Conservation (phyloP, 2,797 vertebrate genomes). For the Lepus townsendii region DNA sequence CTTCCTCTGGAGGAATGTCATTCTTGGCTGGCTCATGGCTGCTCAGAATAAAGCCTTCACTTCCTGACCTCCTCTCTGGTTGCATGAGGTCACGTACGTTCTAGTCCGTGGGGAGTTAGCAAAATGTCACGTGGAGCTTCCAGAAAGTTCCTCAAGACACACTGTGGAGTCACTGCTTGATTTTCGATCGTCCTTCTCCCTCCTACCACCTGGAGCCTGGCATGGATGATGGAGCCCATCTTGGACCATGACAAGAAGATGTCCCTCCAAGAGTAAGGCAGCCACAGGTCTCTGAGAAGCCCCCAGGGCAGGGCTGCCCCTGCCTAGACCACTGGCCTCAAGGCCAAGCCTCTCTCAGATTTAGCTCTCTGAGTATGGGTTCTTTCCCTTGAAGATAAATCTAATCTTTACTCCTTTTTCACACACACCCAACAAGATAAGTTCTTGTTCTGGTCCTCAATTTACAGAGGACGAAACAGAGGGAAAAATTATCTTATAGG, state of each 20-base stretch:
- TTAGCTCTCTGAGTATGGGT: neutral
- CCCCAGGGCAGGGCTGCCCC: neutral
- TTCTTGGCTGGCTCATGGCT: neutral
- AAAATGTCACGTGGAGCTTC: neutral
- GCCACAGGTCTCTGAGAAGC: neutral
- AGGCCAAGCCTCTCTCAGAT: neutral
- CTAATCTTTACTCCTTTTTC: neutral
- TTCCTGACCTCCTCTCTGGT: neutral
- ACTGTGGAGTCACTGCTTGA: neutral
- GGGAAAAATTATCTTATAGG: neutral
- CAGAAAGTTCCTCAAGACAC: neutral
- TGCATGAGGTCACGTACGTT: neutral
- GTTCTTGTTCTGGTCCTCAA: neutral
- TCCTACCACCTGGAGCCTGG: neutral
- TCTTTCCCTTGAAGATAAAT: neutral
- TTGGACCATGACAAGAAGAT: neutral
- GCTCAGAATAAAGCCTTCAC: neutral
- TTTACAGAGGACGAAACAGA: neutral
- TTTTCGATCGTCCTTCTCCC: neutral
- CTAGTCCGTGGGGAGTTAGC: neutral
- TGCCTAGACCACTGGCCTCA: neutral
- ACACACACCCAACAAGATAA: neutral
- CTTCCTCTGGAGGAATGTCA: neutral
- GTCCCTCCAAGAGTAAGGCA: neutral
- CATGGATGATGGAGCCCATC: neutral